A percentile compares a stretch with the other conserved stretches of the same genome.
Evolutionary conservation across 2,797 vertebrate species (phyloP).

Genomic region (Typhlichthys subterraneus): DNA sequence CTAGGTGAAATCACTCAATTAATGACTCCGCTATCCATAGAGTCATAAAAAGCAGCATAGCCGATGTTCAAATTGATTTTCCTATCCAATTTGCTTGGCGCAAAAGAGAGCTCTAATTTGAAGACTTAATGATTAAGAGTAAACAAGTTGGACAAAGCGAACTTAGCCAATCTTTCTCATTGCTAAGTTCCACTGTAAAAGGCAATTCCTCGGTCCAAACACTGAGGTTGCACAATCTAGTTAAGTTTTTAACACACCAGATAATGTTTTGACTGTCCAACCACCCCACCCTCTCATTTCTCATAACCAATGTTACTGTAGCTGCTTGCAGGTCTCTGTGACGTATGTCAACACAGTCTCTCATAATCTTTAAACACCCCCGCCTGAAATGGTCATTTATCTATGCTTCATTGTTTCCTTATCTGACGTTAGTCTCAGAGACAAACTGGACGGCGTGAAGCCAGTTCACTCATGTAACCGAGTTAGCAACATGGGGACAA

Average conservation of each 20-base stretch:
- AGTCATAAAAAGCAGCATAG: too few species aligned
- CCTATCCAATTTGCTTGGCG: too few species aligned
- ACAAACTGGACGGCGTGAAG: constrained; percentile 32
- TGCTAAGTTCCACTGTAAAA: constrained; percentile 20
- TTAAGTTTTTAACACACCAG: background rate
- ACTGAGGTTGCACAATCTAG: constrained; percentile 10
- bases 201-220: background rate
- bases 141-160: constrained; percentile 47
- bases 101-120: too few species aligned
- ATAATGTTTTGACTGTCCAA: background rate
- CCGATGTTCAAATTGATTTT: too few species aligned
- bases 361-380: constrained; percentile 35
- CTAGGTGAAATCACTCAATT: too few species aligned
- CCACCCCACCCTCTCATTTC: constrained; percentile 7
- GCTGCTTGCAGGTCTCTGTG: constrained; percentile 37
- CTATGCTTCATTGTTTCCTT: constrained; percentile 30
- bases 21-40: too few species aligned
- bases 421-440: constrained; percentile 32
- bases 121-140: background rate
- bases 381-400: constrained; percentile 45
- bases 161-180: constrained; percentile 30
- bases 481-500: constrained; percentile 34
- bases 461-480: constrained; percentile 27
- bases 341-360: constrained; percentile 24
- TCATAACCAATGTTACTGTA: constrained; percentile 28